Base-by-base conservation (phyloP, 2,113 vertebrate species). In the Eulacestoma nigropectus region DNA sequence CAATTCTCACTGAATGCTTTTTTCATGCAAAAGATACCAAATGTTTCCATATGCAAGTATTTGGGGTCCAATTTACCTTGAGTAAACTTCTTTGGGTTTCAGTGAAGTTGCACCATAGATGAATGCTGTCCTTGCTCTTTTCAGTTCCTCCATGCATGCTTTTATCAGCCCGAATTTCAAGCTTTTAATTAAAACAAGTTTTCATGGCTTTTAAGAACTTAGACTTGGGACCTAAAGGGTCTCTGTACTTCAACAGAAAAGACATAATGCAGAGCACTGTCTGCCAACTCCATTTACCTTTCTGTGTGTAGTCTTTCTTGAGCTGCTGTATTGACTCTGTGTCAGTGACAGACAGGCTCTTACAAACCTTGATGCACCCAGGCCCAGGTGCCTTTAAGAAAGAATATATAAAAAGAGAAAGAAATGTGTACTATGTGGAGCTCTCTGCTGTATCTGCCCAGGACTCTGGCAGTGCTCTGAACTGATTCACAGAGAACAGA, bases 141-240 rank as follows among this genome's bases (percentile, higher is more conserved):
- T 12, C 18, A 49, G 30, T 42, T 50, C 47, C 35, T 37, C 44
- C 62, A 41, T 32, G 33, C 20, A 57, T 57, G 21, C n/a, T 90
- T 84, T 83, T 37, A n/a, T 70, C 6, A 9, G 13, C 17, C 39
- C 26, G 12, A 87, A 87, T 91, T 60, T 89, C 57, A 73, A 88
- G 35, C 19, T 92, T 96, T 96, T 85, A 93, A 91, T 96, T 85
- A 75, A 67, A 74, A 56, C 5, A 65, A 56, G 27, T 67, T 85
- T 49, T 87, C 77, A 50, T 60, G 67, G 9, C 37, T 85, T 46
- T 82, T 62, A 77, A 55, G 49, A 81, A 68, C 41, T 80, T 91
- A 52, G 53, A 49, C 19, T 46, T 78, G 80, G 25, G 68, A 27
- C 35, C 23, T 90, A 81, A 90, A 47, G 41, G 22, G 19, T 62